Evolutionary conservation across 2,797 vertebrate species (phyloP).

Genomic region (Amblyopsis hoosieri): DNA sequence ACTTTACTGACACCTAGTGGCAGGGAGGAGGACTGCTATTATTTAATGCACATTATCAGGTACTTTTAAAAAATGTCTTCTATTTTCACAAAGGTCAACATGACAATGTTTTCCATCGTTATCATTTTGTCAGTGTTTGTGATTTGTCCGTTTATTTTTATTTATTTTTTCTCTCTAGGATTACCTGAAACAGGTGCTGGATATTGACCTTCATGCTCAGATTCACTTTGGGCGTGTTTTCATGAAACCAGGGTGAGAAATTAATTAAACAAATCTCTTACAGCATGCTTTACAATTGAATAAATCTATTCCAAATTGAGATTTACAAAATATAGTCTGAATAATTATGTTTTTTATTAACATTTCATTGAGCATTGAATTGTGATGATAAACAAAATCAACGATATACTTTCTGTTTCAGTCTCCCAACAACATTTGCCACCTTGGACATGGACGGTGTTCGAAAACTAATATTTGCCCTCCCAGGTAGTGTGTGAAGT

Average conservation of each 20-base stretch:
- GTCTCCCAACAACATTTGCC: conserved; percentile 97
- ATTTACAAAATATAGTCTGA: too few species aligned
- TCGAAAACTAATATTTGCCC: conserved; percentile 98
- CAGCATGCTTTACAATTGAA: neutral
- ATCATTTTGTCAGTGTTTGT: neutral
- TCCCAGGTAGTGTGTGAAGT: conserved; percentile 92
- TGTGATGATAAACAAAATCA: neutral
- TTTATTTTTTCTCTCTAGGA: conserved; percentile 76
- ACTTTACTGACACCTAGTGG: conserved; percentile 64
- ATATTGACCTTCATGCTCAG: conserved; percentile 98
- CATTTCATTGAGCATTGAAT: too few species aligned
- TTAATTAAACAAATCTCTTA: neutral
- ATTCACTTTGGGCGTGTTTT: conserved; percentile 99
- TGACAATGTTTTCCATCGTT: neutral
- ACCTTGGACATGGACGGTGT: conserved; percentile 96
- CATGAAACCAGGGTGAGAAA: conserved; percentile 91
- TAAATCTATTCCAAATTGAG: too few species aligned
- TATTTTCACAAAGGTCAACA: too few species aligned
- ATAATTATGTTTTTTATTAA: too few species aligned
- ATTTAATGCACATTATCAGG: neutral
- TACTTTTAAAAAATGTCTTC: too few species aligned
- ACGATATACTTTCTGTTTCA: conserved; percentile 59
- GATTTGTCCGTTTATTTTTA: neutral
- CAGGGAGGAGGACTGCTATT: neutral
- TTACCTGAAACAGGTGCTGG: conserved; percentile 99